These are phyloP conservation scores for Megaceryle maxima DNA, from an alignment of 2,113 vertebrate species.

Conservation along the genomic window DNA sequence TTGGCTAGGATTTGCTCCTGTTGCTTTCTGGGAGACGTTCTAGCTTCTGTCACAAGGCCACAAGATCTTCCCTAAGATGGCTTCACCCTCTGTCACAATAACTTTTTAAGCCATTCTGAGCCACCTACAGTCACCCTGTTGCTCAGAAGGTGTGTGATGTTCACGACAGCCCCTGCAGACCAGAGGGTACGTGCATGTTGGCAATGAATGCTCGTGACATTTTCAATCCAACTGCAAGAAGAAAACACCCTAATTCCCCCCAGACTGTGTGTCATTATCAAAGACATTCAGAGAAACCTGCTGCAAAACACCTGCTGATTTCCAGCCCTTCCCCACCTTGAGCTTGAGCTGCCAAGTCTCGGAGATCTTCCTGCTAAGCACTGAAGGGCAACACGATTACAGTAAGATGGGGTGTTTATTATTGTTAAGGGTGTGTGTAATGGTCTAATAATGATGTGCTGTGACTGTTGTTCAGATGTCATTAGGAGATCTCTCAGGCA, in stretches of 20 bases:
- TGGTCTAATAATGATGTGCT: background rate
- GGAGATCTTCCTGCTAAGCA: background rate
- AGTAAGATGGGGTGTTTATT: background rate
- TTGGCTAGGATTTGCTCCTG: too few species aligned
- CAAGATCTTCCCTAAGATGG: background rate
- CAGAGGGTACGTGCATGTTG: background rate
- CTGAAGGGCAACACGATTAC: background rate
- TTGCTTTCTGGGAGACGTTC: background rate
- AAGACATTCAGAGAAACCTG: background rate
- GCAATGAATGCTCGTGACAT: background rate
- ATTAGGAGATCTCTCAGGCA: constrained; percentile 31
- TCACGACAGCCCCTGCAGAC: background rate
- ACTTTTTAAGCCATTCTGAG: background rate
- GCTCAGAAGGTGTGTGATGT: background rate
- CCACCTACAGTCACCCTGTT: background rate
- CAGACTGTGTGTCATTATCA: background rate
- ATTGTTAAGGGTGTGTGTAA: background rate
- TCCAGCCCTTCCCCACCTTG: background rate
- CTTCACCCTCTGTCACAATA: background rate
- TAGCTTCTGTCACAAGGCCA: accelerated
- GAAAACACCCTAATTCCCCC: background rate
- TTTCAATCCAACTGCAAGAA: background rate
- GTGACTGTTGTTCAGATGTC: background rate
- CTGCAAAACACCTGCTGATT: background rate
- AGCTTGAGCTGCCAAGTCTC: background rate